Base-by-base conservation (phyloP, 2,797 vertebrate genomes). In the Ceyx erithaca region DNA sequence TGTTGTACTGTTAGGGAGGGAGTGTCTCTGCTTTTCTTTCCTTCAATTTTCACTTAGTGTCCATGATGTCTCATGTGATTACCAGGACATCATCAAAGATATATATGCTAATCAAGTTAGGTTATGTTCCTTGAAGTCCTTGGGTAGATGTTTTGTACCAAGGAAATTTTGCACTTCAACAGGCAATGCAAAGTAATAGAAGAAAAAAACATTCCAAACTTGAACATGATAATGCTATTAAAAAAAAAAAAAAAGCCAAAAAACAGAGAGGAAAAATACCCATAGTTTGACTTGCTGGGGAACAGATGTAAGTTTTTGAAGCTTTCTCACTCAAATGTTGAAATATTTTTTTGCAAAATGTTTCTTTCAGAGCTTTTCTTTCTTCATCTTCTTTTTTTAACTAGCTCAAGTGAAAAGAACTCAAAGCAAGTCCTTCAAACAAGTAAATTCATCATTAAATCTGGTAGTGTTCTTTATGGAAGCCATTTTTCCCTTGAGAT, bases 231-330 rank as follows among this genome's bases (percentile, higher is more conserved):
- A 85, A 69, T 40, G 19, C 21, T 68, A 51, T 51, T 7, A 37
- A 40, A 40, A 40, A 40, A 40, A 40, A 40, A 9, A 71, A 43
- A 16, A 16, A 0, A 0, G 0, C 0, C 1, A 16, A 63, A 73
- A 69, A 54, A 59, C 23, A 5, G 35, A 76, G 51, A 37, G 12
- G 61, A 73, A 92, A 86, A 85, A 64, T 70, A 88, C 26, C 35
- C 26, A 23, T 35, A 31, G 54, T 79, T 92, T 88, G 49, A 80
- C 33, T 82, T 77, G 9, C 57, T 86, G 46, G 19, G 67, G 80
- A 95, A 73, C 71, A 91, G 64, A 91, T 94, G 89, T 19, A 86
- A 81, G 82, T 48, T 82, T 91, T 66, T 88, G 83, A 92, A 87
- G 62, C 26, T 73, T 92, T 91, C 89, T 85, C 6, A 0, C 40